A percentile compares a stretch with the other conserved stretches of the same genome.
Conservation (phyloP, 2,113 vertebrate species). For the Hippocampus zosterae region DNA sequence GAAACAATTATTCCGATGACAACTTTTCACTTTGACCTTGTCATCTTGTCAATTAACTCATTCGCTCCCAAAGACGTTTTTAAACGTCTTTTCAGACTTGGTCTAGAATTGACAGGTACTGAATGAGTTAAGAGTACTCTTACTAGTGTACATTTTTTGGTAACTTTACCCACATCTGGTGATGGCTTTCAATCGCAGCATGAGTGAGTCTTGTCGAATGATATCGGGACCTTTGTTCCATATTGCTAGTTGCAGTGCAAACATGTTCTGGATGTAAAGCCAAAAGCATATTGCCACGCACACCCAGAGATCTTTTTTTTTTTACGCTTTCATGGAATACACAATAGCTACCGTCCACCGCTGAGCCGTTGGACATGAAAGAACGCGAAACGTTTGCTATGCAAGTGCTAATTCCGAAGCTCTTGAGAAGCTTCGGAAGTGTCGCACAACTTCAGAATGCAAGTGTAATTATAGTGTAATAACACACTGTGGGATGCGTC, state of each 20-base stretch:
- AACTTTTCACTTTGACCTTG: no score
- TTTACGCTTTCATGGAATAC: constrained; percentile 18
- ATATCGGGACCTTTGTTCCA: constrained; percentile 3
- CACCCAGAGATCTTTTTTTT: constrained; percentile 13
- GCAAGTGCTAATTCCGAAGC: constrained; percentile 31
- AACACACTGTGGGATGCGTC: constrained; percentile 21
- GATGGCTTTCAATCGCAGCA: not conserved
- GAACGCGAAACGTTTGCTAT: constrained; percentile 19
- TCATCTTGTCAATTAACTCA: no score
- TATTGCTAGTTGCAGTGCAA: constrained; percentile 12
- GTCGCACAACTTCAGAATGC: constrained; percentile 33
- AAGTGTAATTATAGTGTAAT: constrained; percentile 63
- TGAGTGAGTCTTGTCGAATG: not conserved
- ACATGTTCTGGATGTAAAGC: constrained; percentile 7
- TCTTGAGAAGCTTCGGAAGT: constrained; percentile 29
- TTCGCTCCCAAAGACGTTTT: no score
- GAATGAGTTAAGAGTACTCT: no score
- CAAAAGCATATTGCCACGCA: not conserved
- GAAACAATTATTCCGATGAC: no score
- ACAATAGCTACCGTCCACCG: not conserved
- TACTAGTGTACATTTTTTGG: not conserved
- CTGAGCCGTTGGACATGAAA: constrained; percentile 14
- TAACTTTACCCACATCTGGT: not conserved
- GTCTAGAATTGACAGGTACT: no score
- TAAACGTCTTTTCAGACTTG: no score